Conservation (phyloP, 2,797 vertebrate species). For the Cuniculus paca region DNA sequence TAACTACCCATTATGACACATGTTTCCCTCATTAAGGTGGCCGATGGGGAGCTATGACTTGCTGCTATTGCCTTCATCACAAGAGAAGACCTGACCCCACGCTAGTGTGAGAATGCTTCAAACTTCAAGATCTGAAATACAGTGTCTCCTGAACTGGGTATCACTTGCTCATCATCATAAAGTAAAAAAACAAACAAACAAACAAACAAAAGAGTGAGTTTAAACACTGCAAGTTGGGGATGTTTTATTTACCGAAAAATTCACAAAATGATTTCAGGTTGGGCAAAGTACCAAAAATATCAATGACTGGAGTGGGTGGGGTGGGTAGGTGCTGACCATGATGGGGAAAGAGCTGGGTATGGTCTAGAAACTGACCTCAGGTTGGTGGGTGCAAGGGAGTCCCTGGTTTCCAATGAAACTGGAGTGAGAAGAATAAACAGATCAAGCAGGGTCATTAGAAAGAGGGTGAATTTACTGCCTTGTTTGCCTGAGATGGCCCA, state of each 20-base stretch:
- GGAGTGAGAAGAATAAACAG: background rate
- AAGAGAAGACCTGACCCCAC: too few relatives aligned
- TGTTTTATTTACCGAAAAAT: background rate
- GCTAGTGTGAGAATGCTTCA: background rate
- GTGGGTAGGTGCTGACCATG: background rate
- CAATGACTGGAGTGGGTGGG: too few relatives aligned
- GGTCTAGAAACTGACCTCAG: background rate
- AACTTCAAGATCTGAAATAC: too few relatives aligned
- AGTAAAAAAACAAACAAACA: background rate
- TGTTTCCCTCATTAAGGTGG: background rate
- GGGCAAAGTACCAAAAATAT: background rate
- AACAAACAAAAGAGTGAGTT: too few relatives aligned
- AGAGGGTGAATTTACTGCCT: background rate
- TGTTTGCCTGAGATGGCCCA: background rate
- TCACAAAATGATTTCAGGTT: background rate
- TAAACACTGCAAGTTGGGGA: background rate
- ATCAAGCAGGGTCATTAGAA: background rate
- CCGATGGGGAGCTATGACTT: background rate
- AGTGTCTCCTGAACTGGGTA: background rate
- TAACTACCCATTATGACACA: background rate
- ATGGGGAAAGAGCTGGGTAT: background rate
- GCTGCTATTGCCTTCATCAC: background rate
- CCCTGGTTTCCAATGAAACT: background rate
- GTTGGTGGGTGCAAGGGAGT: background rate
- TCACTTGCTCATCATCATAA: background rate